A percentile compares a stretch with the other conserved stretches of the same genome.
These are phyloP conservation scores for Drosophila arawakana DNA, from an alignment of 1,140 invertebrate genomes.

Conservation along the genomic window DNA sequence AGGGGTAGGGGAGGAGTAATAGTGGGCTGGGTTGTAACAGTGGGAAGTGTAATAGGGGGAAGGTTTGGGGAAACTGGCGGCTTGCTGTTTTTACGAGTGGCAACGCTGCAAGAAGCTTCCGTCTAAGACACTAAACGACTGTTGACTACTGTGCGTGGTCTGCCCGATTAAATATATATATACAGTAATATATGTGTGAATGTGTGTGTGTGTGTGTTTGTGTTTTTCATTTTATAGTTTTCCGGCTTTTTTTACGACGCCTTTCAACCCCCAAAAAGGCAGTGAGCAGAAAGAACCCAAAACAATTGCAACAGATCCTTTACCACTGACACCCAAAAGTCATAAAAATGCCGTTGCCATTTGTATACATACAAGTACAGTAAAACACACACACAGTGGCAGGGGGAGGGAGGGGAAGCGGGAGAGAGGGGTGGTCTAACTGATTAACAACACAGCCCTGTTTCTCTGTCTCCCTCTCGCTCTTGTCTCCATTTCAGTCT, in stretches of 20 bases:
- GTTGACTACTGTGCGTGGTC: conserved; percentile 58
- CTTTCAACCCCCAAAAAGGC: conserved; percentile 68
- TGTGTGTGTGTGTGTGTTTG: conserved; percentile 38
- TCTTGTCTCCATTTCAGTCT: conserved; percentile 6
- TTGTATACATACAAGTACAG: conserved; percentile 45
- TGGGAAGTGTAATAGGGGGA: neutral
- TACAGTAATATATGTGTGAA: conserved; percentile 37
- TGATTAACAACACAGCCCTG: conserved; percentile 69
- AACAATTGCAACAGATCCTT: conserved; percentile 80
- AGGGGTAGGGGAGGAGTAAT: neutral
- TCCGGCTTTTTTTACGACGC: conserved; percentile 74
- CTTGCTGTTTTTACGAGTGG: conserved; percentile 73
- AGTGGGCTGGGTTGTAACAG: conserved; percentile 1
- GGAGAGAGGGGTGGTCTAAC: conserved; percentile 40
- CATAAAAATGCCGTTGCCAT: conserved; percentile 77
- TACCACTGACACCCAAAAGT: conserved; percentile 67
- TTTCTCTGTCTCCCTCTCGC: conserved; percentile 23
- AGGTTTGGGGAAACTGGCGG: conserved; percentile 29
- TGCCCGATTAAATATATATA: conserved; percentile 47
- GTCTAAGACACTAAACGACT: conserved; percentile 48
- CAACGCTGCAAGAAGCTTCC: conserved; percentile 56
- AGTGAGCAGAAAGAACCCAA: conserved; percentile 48
- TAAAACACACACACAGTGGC: conserved; percentile 16
- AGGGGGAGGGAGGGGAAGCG: neutral
- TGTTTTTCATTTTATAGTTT: conserved; percentile 83